Conservation (phyloP, 2,888 invertebrate species). For the Melieria omissa region DNA sequence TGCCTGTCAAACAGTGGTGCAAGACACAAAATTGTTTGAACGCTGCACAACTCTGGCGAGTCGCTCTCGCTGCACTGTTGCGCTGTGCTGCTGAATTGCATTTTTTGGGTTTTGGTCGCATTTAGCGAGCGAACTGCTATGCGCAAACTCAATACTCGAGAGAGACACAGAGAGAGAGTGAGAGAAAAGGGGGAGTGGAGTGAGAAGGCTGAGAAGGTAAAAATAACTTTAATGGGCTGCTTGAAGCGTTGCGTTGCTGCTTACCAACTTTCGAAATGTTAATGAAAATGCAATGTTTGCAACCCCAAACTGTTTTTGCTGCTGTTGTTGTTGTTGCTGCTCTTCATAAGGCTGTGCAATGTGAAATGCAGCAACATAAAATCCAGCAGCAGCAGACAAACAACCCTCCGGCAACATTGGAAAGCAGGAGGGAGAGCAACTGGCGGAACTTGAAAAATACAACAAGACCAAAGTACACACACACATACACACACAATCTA, state of each 20-base stretch:
- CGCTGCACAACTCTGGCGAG: too few relatives aligned
- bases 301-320: conserved; percentile 1
- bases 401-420: conserved; percentile 24
- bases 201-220: too few relatives aligned
- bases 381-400: conserved; percentile 11
- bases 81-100: too few relatives aligned
- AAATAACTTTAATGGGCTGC: too few relatives aligned
- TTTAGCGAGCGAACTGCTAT: too few relatives aligned
- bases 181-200: too few relatives aligned
- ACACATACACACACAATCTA: conserved; percentile 2
- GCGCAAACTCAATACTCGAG: too few relatives aligned
- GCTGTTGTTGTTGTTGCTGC: not conserved
- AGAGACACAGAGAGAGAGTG: too few relatives aligned
- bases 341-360: not conserved
- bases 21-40: too few relatives aligned
- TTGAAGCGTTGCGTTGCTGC: not conserved
- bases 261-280: conserved; percentile 10
- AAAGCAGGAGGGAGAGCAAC: conserved; percentile 4
- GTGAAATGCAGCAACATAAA: conserved; percentile 16
- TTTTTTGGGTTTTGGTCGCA: too few relatives aligned
- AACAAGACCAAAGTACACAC: not conserved
- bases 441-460: conserved; percentile 17
- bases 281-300: conserved; percentile 25
- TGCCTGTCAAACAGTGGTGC: too few relatives aligned
- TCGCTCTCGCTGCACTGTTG: too few relatives aligned